Evolutionary conservation across 1,140 invertebrate genomes (phyloP).

Genomic region (Drosophila malerkotliana): DNA sequence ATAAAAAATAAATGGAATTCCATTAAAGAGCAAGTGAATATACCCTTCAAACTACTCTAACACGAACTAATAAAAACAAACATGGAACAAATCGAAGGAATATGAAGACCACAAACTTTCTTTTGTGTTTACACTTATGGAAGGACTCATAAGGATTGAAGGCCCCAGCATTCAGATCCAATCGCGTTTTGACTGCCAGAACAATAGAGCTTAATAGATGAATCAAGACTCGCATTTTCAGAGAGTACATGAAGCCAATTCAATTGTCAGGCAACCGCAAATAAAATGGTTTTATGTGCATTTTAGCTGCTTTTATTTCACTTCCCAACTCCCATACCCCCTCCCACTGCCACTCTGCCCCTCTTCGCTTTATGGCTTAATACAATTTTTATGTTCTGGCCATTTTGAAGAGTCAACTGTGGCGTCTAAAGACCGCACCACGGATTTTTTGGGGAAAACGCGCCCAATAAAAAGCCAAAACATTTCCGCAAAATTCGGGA

Average conservation of each 20-base stretch:
- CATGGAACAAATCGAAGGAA: background rate
- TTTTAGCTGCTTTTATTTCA: slow-evolving; percentile 36
- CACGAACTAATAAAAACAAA: slow-evolving; percentile 1
- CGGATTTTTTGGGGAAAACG: slow-evolving; percentile 14
- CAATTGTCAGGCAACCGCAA: slow-evolving; percentile 69
- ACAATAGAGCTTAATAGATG: slow-evolving; percentile 42
- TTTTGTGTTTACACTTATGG: slow-evolving; percentile 4
- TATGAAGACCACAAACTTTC: background rate
- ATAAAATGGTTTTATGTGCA: slow-evolving; percentile 54
- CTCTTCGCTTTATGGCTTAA: slow-evolving; percentile 68
- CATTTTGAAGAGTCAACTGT: slow-evolving; percentile 59
- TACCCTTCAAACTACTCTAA: background rate
- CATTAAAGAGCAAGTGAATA: background rate
- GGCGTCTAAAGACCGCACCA: slow-evolving; percentile 26
- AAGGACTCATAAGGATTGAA: background rate
- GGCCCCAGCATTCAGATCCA: slow-evolving; percentile 13
- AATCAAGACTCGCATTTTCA: slow-evolving; percentile 38
- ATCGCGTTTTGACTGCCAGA: slow-evolving; percentile 25
- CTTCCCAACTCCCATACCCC: background rate
- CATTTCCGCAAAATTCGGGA: slow-evolving; percentile 37
- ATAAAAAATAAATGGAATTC: too few relatives aligned
- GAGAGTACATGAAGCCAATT: slow-evolving; percentile 61
- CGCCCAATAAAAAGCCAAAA: slow-evolving; percentile 47
- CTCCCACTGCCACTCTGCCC: slow-evolving; percentile 7
- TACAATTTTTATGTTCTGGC: slow-evolving; percentile 77